These are phyloP conservation scores for Girardinus metallicus DNA, from an alignment of 2,797 vertebrate species.

Conservation along the genomic window DNA sequence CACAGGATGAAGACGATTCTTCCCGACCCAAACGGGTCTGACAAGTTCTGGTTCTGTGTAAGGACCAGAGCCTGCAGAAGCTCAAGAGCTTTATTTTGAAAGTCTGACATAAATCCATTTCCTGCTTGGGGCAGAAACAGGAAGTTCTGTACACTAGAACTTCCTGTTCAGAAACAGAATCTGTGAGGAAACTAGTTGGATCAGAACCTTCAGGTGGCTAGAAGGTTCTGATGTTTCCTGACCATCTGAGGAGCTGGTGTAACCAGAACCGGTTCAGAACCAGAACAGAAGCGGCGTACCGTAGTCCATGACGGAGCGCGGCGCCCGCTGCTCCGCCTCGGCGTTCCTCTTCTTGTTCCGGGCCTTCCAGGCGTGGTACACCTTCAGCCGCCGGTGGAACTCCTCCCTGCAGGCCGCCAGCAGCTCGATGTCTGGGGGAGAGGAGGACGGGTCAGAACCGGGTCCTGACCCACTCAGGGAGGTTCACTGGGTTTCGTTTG, in stretches of 20 bases:
- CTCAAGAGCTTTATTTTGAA: background rate
- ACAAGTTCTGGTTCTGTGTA: background rate
- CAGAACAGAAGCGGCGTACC: slow-evolving; percentile 74
- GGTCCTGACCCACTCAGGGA: background rate
- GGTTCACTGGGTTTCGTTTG: no score
- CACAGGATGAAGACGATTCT: background rate
- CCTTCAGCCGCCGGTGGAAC: slow-evolving; percentile 96
- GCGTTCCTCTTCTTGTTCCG: slow-evolving; percentile 97
- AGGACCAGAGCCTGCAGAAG: background rate
- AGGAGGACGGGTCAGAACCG: background rate
- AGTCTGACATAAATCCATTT: background rate
- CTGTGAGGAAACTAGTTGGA: background rate
- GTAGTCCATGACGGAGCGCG: slow-evolving; percentile 94
- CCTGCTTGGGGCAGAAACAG: background rate
- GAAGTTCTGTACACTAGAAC: background rate
- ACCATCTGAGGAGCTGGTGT: no score
- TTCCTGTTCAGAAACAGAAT: no score
- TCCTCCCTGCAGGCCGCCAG: slow-evolving; percentile 97
- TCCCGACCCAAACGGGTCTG: background rate
- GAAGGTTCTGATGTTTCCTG: background rate
- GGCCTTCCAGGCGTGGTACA: slow-evolving; percentile 98
- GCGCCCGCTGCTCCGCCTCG: slow-evolving; percentile 90
- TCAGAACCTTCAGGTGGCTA: background rate
- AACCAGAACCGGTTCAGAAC: background rate
- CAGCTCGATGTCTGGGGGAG: slow-evolving; percentile 91